Percentiles rank a stretch among this genome's conserved stretches.
phyloP scores from a whole-genome alignment of 92 coral and sea anemone genomes.

The Epizoanthus scotinus region DNA sequence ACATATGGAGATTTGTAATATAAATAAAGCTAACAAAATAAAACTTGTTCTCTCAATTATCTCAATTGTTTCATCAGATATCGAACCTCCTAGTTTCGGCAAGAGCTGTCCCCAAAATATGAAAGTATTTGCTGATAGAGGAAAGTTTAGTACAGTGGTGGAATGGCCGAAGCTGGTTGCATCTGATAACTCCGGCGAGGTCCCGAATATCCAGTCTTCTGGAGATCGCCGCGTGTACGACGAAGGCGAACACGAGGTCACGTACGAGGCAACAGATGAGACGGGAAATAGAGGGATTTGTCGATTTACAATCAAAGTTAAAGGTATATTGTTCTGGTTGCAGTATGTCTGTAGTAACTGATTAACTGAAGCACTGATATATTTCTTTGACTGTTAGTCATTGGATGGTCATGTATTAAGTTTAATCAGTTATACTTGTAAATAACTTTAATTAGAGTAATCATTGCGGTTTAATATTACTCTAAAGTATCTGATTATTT shows the following conservation, averaged over 20 bases:
- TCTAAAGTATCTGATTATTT: too few species aligned
- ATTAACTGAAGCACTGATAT: too few species aligned
- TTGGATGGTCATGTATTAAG: too few species aligned
- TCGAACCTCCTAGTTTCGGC: slow-evolving; percentile 17
- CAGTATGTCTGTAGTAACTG: too few species aligned
- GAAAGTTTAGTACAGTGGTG: background rate
- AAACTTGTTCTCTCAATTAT: too few species aligned
- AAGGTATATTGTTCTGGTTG: background rate
- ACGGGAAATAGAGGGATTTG: slow-evolving; percentile 21
- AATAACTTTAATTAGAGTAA: too few species aligned
- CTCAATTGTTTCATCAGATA: background rate
- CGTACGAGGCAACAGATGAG: background rate
- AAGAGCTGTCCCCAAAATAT: slow-evolving; percentile 22
- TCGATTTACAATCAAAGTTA: background rate
- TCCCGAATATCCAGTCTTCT: background rate
- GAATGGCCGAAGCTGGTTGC: slow-evolving; percentile 21
- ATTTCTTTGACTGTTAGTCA: too few species aligned
- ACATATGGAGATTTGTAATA: too few species aligned
- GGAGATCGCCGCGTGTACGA: slow-evolving; percentile 7
- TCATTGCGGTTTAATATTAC: too few species aligned
- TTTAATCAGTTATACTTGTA: too few species aligned
- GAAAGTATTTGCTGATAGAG: slow-evolving; percentile 22
- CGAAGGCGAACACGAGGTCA: slow-evolving; percentile 14
- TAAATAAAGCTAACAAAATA: too few species aligned
- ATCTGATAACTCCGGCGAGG: slow-evolving; percentile 15